Evolutionary conservation across 2,888 invertebrate species (phyloP).

Genomic region (Diachrysia chrysitis): DNA sequence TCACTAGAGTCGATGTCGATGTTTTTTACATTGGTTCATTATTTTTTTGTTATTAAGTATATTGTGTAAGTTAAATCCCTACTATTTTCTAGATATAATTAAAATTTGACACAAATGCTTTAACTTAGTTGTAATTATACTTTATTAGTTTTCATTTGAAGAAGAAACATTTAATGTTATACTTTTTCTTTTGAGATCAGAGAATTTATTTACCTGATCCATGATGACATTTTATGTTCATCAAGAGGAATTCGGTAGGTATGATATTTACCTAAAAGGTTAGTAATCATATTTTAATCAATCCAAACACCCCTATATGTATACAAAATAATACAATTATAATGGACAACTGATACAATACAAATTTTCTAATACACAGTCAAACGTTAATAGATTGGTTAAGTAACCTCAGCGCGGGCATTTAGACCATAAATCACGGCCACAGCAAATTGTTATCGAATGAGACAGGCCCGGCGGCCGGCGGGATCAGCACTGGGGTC

Average conservation of each 20-base stretch:
- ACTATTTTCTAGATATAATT: no score
- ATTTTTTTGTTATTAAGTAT: no score
- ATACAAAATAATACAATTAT: not conserved
- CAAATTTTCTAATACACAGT: slow-evolving; percentile 44
- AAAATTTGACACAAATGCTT: no score
- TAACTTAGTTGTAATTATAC: no score
- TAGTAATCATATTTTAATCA: not conserved
- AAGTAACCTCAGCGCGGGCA: slow-evolving; percentile 69
- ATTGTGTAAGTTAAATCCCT: not conserved
- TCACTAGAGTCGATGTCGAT: not conserved
- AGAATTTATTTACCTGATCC: no score
- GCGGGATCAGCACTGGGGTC: slow-evolving; percentile 32
- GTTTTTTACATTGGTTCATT: not conserved
- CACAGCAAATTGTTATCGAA: slow-evolving; percentile 83
- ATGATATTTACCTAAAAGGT: no score
- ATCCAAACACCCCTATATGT: not conserved
- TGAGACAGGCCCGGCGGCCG: slow-evolving; percentile 67
- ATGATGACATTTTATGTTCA: no score
- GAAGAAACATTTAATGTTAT: no score
- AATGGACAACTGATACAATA: slow-evolving; percentile 22
- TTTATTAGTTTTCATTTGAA: no score
- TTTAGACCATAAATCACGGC: slow-evolving; percentile 78
- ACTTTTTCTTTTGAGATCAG: no score
- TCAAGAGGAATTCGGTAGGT: no score
- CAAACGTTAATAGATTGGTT: slow-evolving; percentile 65